Conservation (phyloP, 2,888 invertebrate species). For the Odontomyia ornata region DNA sequence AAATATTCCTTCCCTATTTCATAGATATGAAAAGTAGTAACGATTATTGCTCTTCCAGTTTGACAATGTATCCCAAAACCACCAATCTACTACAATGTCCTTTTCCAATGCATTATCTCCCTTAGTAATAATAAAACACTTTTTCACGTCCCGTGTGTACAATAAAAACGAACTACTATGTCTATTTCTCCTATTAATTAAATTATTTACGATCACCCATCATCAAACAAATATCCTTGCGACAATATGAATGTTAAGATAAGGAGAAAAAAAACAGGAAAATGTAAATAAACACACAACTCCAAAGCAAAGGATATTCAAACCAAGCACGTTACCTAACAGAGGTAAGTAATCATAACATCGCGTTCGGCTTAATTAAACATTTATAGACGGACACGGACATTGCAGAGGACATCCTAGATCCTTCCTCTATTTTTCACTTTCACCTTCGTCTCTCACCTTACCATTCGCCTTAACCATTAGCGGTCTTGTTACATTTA, state of each 20-base stretch:
- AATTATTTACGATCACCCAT: conserved; percentile 37
- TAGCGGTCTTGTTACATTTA: background rate
- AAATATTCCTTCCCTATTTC: background rate
- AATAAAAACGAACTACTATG: conserved; percentile 30
- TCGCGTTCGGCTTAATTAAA: conserved; percentile 44
- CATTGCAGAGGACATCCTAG: conserved; percentile 36
- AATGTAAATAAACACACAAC: background rate
- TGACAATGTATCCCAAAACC: background rate
- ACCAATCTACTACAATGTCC: background rate
- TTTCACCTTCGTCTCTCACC: background rate
- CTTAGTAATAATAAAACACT: conserved; percentile 10
- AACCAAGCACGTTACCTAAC: conserved; percentile 21
- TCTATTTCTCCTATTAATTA: conserved; percentile 32
- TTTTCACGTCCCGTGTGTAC: conserved; percentile 40
- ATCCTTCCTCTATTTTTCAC: conserved; percentile 37
- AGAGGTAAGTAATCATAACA: conserved; percentile 43
- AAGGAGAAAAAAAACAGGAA: background rate
- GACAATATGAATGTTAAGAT: conserved; percentile 27
- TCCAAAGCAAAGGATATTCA: background rate
- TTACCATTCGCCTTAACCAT: background rate
- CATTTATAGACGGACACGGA: conserved; percentile 45
- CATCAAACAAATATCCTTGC: conserved; percentile 38
- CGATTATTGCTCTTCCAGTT: background rate
- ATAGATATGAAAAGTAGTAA: background rate
- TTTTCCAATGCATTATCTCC: background rate